Conservation (phyloP, 2,113 vertebrate species). For the Otus sunia region DNA sequence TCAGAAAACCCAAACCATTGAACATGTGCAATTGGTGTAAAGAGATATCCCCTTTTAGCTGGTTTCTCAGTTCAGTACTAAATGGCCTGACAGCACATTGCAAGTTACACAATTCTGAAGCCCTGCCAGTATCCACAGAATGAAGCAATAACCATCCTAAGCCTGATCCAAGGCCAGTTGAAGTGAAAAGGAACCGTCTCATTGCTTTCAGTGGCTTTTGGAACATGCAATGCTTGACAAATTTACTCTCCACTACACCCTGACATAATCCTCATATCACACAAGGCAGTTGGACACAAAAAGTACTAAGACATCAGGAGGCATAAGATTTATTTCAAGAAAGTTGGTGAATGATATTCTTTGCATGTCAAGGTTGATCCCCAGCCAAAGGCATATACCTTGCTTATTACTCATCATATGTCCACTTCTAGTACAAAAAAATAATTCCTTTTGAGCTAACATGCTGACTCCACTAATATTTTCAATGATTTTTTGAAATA, state of each 20-base stretch:
- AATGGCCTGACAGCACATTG: neutral
- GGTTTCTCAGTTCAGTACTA: neutral
- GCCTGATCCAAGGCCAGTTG: neutral
- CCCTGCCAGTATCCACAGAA: accelerated
- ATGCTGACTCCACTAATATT: neutral
- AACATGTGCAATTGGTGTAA: accelerated
- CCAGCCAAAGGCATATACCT: neutral
- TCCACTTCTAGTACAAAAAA: neutral
- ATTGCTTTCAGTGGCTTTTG: neutral
- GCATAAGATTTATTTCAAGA: neutral
- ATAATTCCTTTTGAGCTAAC: neutral
- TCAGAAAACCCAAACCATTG: neutral
- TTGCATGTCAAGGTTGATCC: neutral
- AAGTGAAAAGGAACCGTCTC: neutral
- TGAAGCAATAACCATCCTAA: neutral
- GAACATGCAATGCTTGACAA: neutral
- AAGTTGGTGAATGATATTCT: neutral
- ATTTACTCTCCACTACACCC: neutral
- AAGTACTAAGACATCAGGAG: neutral
- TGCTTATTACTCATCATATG: neutral
- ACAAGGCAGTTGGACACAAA: neutral
- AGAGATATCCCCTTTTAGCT: neutral
- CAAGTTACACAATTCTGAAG: neutral
- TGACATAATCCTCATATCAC: neutral
- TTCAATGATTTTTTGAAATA: neutral